Conservation (phyloP, 1,140 invertebrate genomes). For the Acromyrmex heyeri region DNA sequence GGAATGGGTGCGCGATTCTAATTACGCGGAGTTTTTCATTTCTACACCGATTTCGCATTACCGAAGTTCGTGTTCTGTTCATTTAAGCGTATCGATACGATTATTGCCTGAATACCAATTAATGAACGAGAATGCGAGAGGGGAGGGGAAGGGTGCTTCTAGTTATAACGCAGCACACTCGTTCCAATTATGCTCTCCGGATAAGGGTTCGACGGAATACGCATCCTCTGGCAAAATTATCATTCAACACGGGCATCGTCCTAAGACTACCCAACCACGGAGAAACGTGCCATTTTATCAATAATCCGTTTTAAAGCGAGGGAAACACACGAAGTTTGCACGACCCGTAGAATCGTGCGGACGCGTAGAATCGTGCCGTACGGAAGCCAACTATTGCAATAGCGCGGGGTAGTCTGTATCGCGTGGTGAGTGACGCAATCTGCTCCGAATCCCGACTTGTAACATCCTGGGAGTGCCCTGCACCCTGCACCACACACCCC, state of each 20-base stretch:
- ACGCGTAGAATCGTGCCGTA: slow-evolving; percentile 44
- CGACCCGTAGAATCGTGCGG: background rate
- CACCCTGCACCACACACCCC: slow-evolving; percentile 24
- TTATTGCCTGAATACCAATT: slow-evolving; percentile 77
- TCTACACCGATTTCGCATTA: slow-evolving; percentile 71
- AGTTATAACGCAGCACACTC: background rate
- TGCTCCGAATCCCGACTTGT: slow-evolving; percentile 74
- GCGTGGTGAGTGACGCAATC: slow-evolving; percentile 73
- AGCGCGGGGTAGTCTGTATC: slow-evolving; percentile 48
- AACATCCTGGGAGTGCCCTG: slow-evolving; percentile 67
- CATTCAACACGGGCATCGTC: background rate
- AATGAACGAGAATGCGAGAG: slow-evolving; percentile 58
- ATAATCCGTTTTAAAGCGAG: slow-evolving; percentile 13
- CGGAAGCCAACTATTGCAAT: slow-evolving; percentile 47
- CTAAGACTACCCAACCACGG: background rate
- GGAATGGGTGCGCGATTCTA: slow-evolving; percentile 64
- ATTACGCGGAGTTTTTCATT: slow-evolving; percentile 79
- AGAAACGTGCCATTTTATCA: background rate
- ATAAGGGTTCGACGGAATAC: background rate
- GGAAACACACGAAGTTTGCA: background rate
- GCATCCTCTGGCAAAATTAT: background rate
- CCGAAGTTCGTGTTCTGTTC: slow-evolving; percentile 62
- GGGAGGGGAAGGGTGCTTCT: background rate
- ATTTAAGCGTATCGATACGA: slow-evolving; percentile 68
- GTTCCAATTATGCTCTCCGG: slow-evolving; percentile 40